A percentile compares a stretch with the other conserved stretches of the same genome.
Evolutionary conservation across 2,113 vertebrate species (phyloP).

Genomic region (Melozone crissalis): DNA sequence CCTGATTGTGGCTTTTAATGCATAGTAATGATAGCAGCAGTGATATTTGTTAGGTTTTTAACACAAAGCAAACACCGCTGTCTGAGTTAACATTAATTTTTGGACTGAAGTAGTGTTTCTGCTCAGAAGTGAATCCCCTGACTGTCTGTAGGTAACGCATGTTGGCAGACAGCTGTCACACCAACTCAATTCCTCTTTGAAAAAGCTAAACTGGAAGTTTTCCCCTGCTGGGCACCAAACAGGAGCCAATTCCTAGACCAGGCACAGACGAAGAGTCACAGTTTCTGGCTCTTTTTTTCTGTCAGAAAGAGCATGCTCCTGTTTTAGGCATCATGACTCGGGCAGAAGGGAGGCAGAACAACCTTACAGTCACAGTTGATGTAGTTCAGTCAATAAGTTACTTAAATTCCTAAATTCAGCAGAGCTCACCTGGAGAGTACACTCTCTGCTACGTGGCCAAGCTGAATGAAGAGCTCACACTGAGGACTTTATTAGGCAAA

Average conservation of each 20-base stretch:
- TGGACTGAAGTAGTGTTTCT: not conserved
- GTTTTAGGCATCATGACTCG: not conserved
- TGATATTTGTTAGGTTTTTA: not conserved
- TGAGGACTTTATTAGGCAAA: not conserved
- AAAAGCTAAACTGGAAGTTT: not conserved
- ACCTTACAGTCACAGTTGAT: not conserved
- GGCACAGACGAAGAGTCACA: not conserved
- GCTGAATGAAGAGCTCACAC: not conserved
- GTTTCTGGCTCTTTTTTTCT: not conserved
- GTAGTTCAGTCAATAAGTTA: not conserved
- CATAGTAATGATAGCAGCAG: not conserved
- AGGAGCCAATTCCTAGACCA: not conserved
- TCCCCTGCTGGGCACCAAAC: not conserved
- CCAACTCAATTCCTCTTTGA: not conserved
- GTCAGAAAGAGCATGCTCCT: not conserved
- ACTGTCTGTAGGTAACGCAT: not conserved
- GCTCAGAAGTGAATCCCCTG: not conserved
- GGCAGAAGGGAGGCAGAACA: not conserved
- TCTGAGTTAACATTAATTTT: not conserved
- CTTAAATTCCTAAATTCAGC: not conserved
- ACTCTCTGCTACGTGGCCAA: accelerated
- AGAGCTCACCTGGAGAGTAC: not conserved
- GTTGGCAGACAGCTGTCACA: not conserved
- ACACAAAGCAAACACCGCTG: not conserved
- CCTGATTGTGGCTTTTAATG: not conserved